Base-by-base conservation (phyloP, 2,888 invertebrate genomes). In the Crioceris asparagi region DNA sequence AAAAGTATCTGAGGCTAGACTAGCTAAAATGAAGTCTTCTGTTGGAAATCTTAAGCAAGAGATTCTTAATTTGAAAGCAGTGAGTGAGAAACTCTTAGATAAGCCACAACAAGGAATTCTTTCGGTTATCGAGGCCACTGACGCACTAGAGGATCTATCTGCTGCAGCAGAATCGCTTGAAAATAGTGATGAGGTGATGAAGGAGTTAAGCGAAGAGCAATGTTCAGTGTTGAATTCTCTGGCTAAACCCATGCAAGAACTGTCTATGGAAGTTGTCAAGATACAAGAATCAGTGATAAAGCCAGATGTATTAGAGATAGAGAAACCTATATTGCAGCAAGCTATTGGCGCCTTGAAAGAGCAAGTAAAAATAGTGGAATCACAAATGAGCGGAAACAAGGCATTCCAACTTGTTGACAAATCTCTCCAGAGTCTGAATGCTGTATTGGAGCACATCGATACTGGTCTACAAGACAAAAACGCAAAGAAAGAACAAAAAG, bases 91-190 rank as follows among this genome's bases (percentile, higher is more conserved):
- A n/a, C n/a, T 45, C 3, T 3, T 19, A 3, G 10, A 39, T 11
- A 17, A 17, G 14, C 38, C 46, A n/a, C 44, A 48, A 18, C 39
- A 44, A 23, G 41, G 31, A 19, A 19, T 47, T 7, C 31, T 43
- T 6, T 44, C 41, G 2, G n/a, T 50, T 5, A 33, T 35, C 21
- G 39, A 49, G 17, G 6, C 42, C 6, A 32, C 40, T 26, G 35
- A 39, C 8, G 32, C 41, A 4, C 4, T 39, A 14, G 19, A 32
- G 4, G n/a, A 12, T 6, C 4, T 42, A 6, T 18, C 39, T 16
- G 27, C 27, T 4, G 4, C 27, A 5, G 15, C 15, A 8, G 11
- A 27, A 12, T 8, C 4, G 12, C 21, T 51, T 6, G 32, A 40
- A 23, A 26, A 27, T n/a, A 38, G 42, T 29, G 21, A 41, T 18